These are phyloP conservation scores for Epizoanthus stellaris DNA, from an alignment of 92 coral and sea anemone genomes.

Conservation along the genomic window DNA sequence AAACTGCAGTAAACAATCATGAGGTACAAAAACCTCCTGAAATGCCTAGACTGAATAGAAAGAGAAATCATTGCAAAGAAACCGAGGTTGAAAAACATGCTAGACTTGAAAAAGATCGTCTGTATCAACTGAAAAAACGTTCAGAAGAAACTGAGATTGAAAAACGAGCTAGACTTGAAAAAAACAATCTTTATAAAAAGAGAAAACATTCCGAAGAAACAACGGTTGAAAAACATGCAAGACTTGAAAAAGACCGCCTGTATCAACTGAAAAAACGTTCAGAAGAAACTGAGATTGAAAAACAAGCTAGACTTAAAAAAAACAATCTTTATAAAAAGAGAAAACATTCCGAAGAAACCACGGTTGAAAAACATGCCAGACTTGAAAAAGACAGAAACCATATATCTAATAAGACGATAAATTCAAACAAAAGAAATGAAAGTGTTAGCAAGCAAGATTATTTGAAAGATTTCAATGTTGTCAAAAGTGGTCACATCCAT, in stretches of 20 bases:
- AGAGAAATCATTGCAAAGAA: slow-evolving; percentile 26
- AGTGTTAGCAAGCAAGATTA: slow-evolving; percentile 39
- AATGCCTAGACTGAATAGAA: not conserved
- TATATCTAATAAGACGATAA: slow-evolving; percentile 12
- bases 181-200: too few species aligned
- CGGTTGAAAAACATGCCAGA: slow-evolving; percentile 41
- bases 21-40: too few species aligned
- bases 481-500: slow-evolving; percentile 46
- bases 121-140: slow-evolving; percentile 20
- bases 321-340: slow-evolving; percentile 16
- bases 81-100: slow-evolving; percentile 4
- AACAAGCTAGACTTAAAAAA: too few species aligned
- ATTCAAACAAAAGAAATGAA: slow-evolving; percentile 40
- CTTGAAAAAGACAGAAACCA: slow-evolving; percentile 32
- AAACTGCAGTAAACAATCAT: too few species aligned
- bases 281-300: too few species aligned
- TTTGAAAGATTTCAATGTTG: slow-evolving; percentile 44
- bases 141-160: slow-evolving; percentile 27
- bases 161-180: too few species aligned
- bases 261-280: too few species aligned
- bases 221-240: too few species aligned
- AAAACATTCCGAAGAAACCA: slow-evolving; percentile 35
- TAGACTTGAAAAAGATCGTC: too few species aligned
- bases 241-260: too few species aligned
- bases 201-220: too few species aligned